Base-by-base conservation (phyloP, 2,888 invertebrate genomes). In the Ariolimax columbianus region DNA sequence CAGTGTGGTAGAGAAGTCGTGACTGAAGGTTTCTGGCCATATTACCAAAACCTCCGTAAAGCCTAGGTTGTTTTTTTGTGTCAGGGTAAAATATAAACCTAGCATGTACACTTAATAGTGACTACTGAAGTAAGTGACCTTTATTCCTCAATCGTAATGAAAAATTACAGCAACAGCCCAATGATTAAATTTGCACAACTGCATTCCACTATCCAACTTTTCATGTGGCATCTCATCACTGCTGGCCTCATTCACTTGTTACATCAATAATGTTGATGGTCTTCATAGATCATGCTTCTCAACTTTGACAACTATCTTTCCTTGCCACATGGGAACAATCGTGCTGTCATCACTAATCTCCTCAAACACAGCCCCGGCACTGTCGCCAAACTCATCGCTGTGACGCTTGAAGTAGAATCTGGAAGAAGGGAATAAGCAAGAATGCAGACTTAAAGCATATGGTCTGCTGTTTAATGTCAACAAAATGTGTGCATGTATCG, bases 371-470 rank as follows among this genome's bases (percentile, higher is more conserved):
- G 92, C 93, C 78, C 93, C 93, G 90, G 92, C 93, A 80, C 93
- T 93, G 94, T 96, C 96, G 92, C 97, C 97, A 91, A 98, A 96
- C 94, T 98, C 98, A 91, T 97, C 97, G 94, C 97, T 97, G 92
- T 97, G 96, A 87, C 97, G 98, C 89, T 93, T 93, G 95, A 99
- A 99, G 95, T 98, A 99, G 95, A 97, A 99, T 95, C 98, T 98
- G 95, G 7, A 95, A 63, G 3, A 33, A 68, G 23, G 23, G 14
- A 55, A 55, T 11, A 47, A 70, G 17, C 11, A 70, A 30, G 3
- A 63, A 11, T 63, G 63, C 30, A 63, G n/a, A 63, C n/a, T n/a
- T n/a, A 3, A n/a, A 63, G 11, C 7, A 55, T 11, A 55, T 55
- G 55, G 55, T 23, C 6, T 7, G 55, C n/a, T 11, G 47, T 47